These are phyloP conservation scores for Apodemus speciosus DNA, from an alignment of 2,113 vertebrate genomes.

Conservation along the genomic window DNA sequence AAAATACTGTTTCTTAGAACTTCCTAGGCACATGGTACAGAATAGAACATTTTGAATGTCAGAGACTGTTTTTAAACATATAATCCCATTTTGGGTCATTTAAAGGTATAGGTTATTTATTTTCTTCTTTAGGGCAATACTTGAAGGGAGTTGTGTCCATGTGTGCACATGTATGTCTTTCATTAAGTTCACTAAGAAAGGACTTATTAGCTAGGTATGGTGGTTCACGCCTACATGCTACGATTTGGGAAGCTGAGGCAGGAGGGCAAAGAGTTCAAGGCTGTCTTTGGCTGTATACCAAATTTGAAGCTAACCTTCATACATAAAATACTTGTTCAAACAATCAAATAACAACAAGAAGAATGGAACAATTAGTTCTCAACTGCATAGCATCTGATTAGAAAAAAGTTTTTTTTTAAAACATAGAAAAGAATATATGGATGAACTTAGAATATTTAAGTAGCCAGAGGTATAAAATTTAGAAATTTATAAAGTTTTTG, in stretches of 20 bases:
- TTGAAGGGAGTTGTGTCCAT: background rate
- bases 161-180: background rate
- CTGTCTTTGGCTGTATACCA: background rate
- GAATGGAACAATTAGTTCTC: background rate
- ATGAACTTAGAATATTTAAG: conserved; percentile 10
- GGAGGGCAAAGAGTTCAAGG: background rate
- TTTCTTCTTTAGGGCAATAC: background rate
- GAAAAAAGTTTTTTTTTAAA: background rate
- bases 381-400: background rate
- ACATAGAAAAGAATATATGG: background rate
- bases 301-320: background rate
- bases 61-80: background rate
- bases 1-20: background rate
- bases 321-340: background rate
- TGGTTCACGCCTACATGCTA: background rate
- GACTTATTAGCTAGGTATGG: background rate
- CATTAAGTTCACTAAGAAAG: background rate
- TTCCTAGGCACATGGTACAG: background rate
- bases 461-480: conserved; percentile 37
- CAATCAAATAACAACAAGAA: background rate
- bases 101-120: background rate
- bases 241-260: background rate
- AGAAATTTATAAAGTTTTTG: conserved; percentile 41
- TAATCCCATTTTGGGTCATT: conserved; percentile 8
- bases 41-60: background rate